Evolutionary conservation across 2,888 invertebrate genomes (phyloP).

Genomic region (Agelastica alni): DNA sequence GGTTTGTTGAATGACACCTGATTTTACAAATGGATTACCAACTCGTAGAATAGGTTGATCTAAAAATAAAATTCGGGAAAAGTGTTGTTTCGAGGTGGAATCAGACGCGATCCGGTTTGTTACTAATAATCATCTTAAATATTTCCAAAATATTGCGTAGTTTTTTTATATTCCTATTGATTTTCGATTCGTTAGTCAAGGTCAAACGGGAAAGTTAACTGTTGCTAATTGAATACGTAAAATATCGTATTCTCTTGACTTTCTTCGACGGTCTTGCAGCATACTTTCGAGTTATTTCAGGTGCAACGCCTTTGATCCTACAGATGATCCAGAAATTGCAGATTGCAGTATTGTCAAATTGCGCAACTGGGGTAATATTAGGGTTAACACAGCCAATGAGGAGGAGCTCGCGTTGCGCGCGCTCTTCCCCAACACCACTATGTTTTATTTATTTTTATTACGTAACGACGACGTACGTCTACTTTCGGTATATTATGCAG

Average conservation of each 20-base stretch:
- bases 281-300: constrained; percentile 21
- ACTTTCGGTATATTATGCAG: neutral
- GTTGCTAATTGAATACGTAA: constrained; percentile 31
- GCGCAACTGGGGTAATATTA: constrained; percentile 44
- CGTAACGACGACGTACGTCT: constrained; percentile 17
- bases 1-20: constrained; percentile 15
- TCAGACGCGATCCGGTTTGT: too few relatives aligned
- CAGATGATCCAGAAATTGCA: constrained; percentile 30
- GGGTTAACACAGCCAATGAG: constrained; percentile 42
- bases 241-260: constrained; percentile 21
- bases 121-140: too few relatives aligned
- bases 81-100: too few relatives aligned
- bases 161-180: too few relatives aligned
- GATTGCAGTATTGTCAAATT: constrained; percentile 42
- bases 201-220: constrained; percentile 48
- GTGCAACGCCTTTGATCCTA: constrained; percentile 28
- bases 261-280: constrained; percentile 23
- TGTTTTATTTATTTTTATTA: constrained; percentile 31
- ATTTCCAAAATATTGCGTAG: too few relatives aligned
- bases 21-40: constrained; percentile 13
- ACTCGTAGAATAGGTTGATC: constrained; percentile 6
- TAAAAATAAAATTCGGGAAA: constrained; percentile 17
- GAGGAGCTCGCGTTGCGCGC: constrained; percentile 35
- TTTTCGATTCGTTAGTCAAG: constrained; percentile 40
- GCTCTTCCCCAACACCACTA: constrained; percentile 22